Base-by-base conservation (phyloP, 2,888 invertebrate genomes). In the Aphodius granarius region DNA sequence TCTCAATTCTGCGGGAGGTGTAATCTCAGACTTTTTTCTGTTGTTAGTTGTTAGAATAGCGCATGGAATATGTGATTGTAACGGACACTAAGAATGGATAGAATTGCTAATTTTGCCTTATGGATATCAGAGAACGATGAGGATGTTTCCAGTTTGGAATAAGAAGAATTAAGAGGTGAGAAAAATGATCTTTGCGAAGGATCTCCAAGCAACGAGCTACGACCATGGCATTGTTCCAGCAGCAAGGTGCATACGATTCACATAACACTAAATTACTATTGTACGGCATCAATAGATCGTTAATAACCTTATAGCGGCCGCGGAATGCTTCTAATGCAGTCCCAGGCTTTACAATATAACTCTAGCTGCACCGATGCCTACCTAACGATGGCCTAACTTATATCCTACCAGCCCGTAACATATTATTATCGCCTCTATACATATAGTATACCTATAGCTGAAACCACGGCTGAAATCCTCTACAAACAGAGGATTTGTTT, bases 181-280 rank as follows among this genome's bases (percentile, higher is more conserved):
- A n/a, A n/a, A n/a, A n/a, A n/a, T n/a, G n/a, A n/a, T n/a, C n/a
- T n/a, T n/a, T n/a, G n/a, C n/a, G n/a, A n/a, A n/a, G n/a, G n/a
- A n/a, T n/a, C n/a, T n/a, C n/a, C n/a, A n/a, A n/a, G n/a, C n/a
- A n/a, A n/a, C n/a, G n/a, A n/a, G n/a, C n/a, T n/a, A 21, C 66
- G 66, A 19, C 5, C 13, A 43, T 3, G 43, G 43, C 43, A 13
- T 43, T 43, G 2, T 43, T 43, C 43, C 6, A 43, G 43, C 43
- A 43, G 43, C 43, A 3, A 43, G 43, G 43, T 43, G 43, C 43
- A 43, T 43, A 13, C 43, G 43, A 43, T 43, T 21, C 22, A 68
- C 68, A 68, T 22, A 22, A 68, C 22, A 22, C 68, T 68, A 68
- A 68, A 68, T 68, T 68, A 68, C 68, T 17, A 68, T 68, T 68